phyloP scores from a whole-genome alignment of 2,113 vertebrate species.

The Carlito syrichta region DNA sequence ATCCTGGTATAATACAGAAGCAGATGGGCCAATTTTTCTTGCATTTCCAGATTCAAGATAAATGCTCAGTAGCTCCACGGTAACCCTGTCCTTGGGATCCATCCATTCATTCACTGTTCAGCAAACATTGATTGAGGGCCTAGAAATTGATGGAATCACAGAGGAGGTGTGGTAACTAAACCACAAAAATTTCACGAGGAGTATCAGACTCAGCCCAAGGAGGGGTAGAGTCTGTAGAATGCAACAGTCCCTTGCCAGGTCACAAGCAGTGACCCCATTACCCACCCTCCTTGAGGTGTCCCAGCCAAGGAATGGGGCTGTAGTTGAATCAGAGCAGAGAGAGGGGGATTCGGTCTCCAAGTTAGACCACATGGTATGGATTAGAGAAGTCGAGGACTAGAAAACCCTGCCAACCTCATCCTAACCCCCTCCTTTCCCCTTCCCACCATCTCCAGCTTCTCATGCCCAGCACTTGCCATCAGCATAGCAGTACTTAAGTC shows the following conservation, averaged over 20 bases:
- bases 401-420: neutral
- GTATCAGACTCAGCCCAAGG: neutral
- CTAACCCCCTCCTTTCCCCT: neutral
- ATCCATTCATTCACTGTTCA: conserved; percentile 42
- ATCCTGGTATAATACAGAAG: conserved; percentile 65
- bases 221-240: neutral
- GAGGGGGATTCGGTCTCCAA: neutral
- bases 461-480: neutral
- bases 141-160: neutral
- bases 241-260: neutral
- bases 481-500: too few relatives aligned
- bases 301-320: neutral
- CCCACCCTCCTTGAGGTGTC: neutral
- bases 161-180: neutral
- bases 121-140: conserved; percentile 61
- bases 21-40: conserved; percentile 73
- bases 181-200: neutral
- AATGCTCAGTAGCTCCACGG: conserved; percentile 5
- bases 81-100: conserved; percentile 61
- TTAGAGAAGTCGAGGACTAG: neutral
- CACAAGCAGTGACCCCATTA: neutral
- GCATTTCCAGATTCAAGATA: conserved; percentile 67
- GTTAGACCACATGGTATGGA: neutral
- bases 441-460: neutral
- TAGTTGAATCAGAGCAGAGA: neutral